Base-by-base conservation (phyloP, 92 coral and sea anemone species). In the Micromussa lordhowensis region DNA sequence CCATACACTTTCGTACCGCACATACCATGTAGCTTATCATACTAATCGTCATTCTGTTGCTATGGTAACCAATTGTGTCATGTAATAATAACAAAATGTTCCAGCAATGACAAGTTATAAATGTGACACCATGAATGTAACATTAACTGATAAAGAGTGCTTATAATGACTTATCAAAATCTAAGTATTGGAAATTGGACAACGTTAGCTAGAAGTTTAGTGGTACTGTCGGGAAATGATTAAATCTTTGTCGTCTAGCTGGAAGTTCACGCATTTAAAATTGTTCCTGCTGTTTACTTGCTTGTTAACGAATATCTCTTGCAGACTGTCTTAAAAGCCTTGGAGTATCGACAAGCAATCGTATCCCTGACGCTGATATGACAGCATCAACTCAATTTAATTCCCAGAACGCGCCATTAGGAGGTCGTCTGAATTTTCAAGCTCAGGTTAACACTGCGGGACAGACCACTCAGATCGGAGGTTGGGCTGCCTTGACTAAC, bases 401-500 rank as follows among this genome's bases (percentile, higher is more conserved):
- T 44, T 19, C 81, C 0, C 1, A 17, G 15, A 83, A 83, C 63
- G 93, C 85, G 15, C 84, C 98, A 6, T 64, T 72, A 3, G 80
- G 88, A 14, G 98, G 94, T 1, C 94, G 98, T 8, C 93, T 95
- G 22, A 14, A 93, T 72, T 29, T 59, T 1, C 82, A 68, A 31
- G 38, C 73, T 24, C 85, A 32, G 68, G 32, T 7, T 17, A 14
- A 61, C 55, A 68, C 82, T 31, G 82, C 71, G 4, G 94, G 92
- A 1, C 79, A 21, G 0, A 40, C 69, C 2, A 82, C 72, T 24
- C 79, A 89, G 26, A 70, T 71, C 14, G 98, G 98, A 3, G 95
- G 94, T 0, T 95, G 98, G 98, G 81, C 95, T 29, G 91, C 98
- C 35, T 24, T 2, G 19, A 16, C 14, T 29, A 77, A 75, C 72